Conservation (phyloP, 1,140 invertebrate species). For the Lordiphosa mommai region DNA sequence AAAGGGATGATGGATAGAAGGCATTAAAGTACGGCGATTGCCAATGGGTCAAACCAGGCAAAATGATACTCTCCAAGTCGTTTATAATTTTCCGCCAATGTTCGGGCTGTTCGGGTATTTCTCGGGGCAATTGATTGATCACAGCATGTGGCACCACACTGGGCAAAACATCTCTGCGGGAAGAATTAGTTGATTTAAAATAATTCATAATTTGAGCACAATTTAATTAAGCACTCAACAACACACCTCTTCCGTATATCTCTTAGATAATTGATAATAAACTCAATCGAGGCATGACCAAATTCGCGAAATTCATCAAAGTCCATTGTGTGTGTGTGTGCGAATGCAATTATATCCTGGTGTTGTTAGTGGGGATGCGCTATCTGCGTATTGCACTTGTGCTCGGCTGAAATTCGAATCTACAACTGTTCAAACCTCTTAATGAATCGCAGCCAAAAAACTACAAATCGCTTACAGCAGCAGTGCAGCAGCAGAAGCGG, state of each 20-base stretch:
- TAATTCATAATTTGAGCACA: not conserved
- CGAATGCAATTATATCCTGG: constrained; percentile 13
- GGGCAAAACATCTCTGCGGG: constrained; percentile 83
- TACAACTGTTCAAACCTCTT: constrained; percentile 60
- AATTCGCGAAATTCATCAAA: constrained; percentile 85
- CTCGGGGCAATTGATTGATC: constrained; percentile 85
- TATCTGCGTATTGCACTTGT: constrained; percentile 54
- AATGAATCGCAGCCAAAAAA: constrained; percentile 36
- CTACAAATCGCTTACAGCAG: constrained; percentile 20
- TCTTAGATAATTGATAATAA: constrained; percentile 86
- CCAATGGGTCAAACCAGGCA: constrained; percentile 96
- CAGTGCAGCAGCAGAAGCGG: constrained; percentile 12
- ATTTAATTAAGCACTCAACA: constrained; percentile 6
- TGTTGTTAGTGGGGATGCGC: constrained; percentile 9
- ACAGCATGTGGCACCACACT: constrained; percentile 88
- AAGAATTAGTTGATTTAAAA: constrained; percentile 2
- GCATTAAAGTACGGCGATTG: constrained; percentile 95
- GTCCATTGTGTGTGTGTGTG: constrained; percentile 82
- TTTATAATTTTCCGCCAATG: constrained; percentile 90
- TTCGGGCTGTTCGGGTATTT: constrained; percentile 88
- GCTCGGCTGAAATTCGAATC: constrained; percentile 64
- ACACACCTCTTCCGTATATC: constrained; percentile 60
- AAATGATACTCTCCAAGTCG: constrained; percentile 90
- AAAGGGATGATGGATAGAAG: constrained; percentile 92
- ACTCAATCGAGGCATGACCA: constrained; percentile 87